These are phyloP conservation scores for Beris chalybata DNA, from an alignment of 2,888 invertebrate genomes.

Conservation along the genomic window DNA sequence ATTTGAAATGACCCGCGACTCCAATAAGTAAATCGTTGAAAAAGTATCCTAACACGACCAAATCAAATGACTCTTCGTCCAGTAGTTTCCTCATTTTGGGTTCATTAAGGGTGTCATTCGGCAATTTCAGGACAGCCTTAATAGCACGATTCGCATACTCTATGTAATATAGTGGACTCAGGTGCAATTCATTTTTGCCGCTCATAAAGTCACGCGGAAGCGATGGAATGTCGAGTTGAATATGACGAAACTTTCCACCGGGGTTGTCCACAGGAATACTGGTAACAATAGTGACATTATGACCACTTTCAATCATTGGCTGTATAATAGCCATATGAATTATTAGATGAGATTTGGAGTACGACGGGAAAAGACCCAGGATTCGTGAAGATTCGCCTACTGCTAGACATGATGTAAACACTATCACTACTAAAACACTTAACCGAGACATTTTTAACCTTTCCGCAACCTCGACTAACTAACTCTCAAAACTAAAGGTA, in stretches of 20 bases:
- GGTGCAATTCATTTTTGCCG: background rate
- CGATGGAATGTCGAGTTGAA: background rate
- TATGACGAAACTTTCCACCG: constrained; percentile 13
- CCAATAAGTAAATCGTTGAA: constrained; percentile 41
- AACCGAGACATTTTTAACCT: background rate
- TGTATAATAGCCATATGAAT: constrained; percentile 50
- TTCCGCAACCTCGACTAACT: background rate
- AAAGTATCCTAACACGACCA: constrained; percentile 37
- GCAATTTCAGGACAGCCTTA: background rate
- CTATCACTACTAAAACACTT: background rate
- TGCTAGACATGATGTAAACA: background rate
- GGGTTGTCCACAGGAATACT: constrained; percentile 41
- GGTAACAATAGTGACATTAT: constrained; percentile 51
- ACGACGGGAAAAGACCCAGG: constrained; percentile 51
- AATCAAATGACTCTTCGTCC: constrained; percentile 25
- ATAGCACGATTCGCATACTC: background rate
- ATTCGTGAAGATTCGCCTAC: constrained; percentile 38
- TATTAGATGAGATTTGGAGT: constrained; percentile 51
- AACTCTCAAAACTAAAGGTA: too few relatives aligned
- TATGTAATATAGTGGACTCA: background rate
- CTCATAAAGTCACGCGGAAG: too few relatives aligned
- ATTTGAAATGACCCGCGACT: constrained; percentile 47
- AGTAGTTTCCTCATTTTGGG: background rate
- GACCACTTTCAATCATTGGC: constrained; percentile 49
- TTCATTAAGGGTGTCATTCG: background rate